These are phyloP conservation scores for Camptogramma bilineatum DNA, from an alignment of 2,888 invertebrate species.

Conservation along the genomic window DNA sequence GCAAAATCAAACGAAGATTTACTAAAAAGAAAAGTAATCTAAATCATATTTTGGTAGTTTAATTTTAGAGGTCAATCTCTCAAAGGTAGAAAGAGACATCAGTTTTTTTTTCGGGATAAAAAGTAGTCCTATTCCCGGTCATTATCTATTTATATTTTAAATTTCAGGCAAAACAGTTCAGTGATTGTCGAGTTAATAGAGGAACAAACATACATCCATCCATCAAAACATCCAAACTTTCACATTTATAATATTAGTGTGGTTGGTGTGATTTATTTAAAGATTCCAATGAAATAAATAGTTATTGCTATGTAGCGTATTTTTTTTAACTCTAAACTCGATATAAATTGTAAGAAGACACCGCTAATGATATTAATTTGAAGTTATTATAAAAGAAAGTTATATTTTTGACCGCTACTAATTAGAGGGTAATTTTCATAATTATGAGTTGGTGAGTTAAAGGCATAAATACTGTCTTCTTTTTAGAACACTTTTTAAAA, in stretches of 20 bases:
- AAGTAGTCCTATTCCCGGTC: too few relatives aligned
- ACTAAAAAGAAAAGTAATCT: constrained; percentile 16
- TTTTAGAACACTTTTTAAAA: constrained; percentile 29
- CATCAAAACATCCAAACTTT: too few relatives aligned
- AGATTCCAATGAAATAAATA: too few relatives aligned
- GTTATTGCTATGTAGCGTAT: too few relatives aligned
- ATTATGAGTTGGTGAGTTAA: constrained; percentile 38
- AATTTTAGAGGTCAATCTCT: neutral
- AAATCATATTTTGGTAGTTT: constrained; percentile 5
- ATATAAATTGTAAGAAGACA: constrained; percentile 11
- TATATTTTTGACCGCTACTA: constrained; percentile 39
- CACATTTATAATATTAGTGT: too few relatives aligned
- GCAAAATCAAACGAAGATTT: constrained; percentile 23
- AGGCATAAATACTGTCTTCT: constrained; percentile 35
- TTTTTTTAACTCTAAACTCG: too few relatives aligned
- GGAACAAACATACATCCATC: too few relatives aligned
- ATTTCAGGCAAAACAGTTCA: too few relatives aligned
- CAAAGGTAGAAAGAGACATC: neutral
- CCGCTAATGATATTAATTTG: constrained; percentile 16
- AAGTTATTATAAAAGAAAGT: constrained; percentile 26
- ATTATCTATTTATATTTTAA: too few relatives aligned
- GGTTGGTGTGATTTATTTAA: too few relatives aligned
- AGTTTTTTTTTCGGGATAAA: too few relatives aligned
- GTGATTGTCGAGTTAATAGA: too few relatives aligned
- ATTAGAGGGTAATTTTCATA: constrained; percentile 42